phyloP scores from a whole-genome alignment of 2,888 invertebrate genomes.

The Ormyrus thymus region DNA sequence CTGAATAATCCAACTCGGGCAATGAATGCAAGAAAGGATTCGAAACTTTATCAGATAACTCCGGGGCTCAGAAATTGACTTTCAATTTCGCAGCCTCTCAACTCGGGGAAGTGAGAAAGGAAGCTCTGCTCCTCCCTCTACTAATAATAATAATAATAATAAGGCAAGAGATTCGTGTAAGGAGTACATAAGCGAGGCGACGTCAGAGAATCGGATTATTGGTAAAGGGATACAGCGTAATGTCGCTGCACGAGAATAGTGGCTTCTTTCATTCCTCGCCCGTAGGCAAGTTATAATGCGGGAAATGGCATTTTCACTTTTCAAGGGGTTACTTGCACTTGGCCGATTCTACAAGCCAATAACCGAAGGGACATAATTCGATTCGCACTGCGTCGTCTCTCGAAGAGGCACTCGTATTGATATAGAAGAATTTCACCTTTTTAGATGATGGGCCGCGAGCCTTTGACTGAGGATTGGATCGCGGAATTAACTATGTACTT shows the following conservation, averaged over 20 bases:
- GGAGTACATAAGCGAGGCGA: not conserved
- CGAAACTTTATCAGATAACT: slow-evolving; percentile 1
- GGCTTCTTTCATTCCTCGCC: not conserved
- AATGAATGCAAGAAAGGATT: slow-evolving; percentile 18
- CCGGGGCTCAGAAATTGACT: not conserved
- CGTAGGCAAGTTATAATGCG: not conserved
- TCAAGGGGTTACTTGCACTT: slow-evolving; percentile 9
- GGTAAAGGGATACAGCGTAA: no score
- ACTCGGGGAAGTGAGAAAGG: no score
- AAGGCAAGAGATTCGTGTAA: not conserved
- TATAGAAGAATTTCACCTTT: not conserved
- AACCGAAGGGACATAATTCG: slow-evolving; percentile 45
- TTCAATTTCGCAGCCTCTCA: not conserved
- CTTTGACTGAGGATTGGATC: no score
- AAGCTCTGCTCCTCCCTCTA: no score
- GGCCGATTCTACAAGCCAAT: slow-evolving; percentile 28
- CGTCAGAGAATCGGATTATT: not conserved
- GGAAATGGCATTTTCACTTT: slow-evolving; percentile 30
- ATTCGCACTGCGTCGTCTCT: not conserved
- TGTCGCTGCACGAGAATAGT: not conserved
- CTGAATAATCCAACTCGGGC: slow-evolving; percentile 28
- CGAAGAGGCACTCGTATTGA: not conserved
- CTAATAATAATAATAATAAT: slow-evolving; percentile 8
- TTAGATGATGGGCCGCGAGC: not conserved
- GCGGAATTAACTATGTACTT: no score